These are phyloP conservation scores for Urocynchramus pylzowi DNA, from an alignment of 2,113 vertebrate genomes.

Conservation along the genomic window DNA sequence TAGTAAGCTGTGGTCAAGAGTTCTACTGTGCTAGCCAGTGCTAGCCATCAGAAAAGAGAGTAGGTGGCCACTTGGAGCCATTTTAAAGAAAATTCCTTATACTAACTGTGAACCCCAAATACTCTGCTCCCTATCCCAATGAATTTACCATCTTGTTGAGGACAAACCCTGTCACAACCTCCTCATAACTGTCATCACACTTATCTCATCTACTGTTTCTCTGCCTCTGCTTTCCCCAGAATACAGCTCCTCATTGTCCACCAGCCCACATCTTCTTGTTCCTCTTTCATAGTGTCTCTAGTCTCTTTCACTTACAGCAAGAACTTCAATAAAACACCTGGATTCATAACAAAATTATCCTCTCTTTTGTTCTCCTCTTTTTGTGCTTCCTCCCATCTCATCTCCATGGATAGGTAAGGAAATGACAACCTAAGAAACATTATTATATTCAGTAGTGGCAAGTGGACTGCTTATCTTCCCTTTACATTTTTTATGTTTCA, in stretches of 20 bases:
- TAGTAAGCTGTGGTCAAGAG: neutral
- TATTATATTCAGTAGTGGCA: neutral
- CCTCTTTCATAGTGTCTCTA: neutral
- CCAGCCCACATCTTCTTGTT: neutral
- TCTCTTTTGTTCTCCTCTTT: neutral
- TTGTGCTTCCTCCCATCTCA: neutral
- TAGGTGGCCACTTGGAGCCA: neutral
- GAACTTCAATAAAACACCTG: neutral
- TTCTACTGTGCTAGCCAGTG: neutral
- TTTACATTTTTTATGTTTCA: neutral
- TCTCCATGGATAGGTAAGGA: neutral
- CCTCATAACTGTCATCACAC: neutral
- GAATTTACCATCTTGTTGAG: neutral
- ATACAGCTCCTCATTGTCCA: neutral
- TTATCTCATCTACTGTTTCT: neutral
- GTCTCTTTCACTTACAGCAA: neutral
- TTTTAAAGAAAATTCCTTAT: neutral
- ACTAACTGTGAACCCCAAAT: neutral
- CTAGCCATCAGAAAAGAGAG: neutral
- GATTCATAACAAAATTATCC: neutral
- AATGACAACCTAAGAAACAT: neutral
- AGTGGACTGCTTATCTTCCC: neutral
- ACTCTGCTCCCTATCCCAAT: neutral
- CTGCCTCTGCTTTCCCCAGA: constrained; percentile 29
- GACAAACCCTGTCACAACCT: neutral